Base-by-base conservation (phyloP, 2,797 vertebrate genomes). In the Intellagama lesueurii region DNA sequence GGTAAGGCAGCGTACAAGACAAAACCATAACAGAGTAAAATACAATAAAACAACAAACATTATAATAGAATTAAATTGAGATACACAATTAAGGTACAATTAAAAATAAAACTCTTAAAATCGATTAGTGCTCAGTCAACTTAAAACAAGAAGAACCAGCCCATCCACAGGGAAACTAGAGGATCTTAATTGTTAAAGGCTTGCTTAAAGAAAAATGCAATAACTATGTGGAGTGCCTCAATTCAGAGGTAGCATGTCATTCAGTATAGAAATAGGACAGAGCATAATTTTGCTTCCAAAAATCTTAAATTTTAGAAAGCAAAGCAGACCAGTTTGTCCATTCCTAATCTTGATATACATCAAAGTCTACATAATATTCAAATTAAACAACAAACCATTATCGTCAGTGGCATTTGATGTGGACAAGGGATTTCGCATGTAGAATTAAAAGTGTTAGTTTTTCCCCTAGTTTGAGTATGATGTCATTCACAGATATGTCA, bases 401-500 rank as follows among this genome's bases (percentile, higher is more conserved):
- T 56, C 78, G 56, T 32, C 81, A 66, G 14, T 47, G 24, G 75
- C 26, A 86, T 81, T 60, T 60, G 9, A 69, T 17, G 28, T 30
- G 26, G 26, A 19, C 69, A 22, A 52, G 1, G 70, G 87, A 79
- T 87, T 68, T 75, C 30, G 86, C 60, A 52, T 69, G 75, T 64
- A 49, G 72, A 7, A 28, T 7, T 19, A 3, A 90, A 56, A 0
- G 60, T 0, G 0, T 60, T 28, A 14, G 0, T 12, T 17, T 0
- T 28, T n/a, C 17, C 22, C 2, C 56, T 47, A 7, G 44, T 86
- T 80, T 79, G 81, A 91, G 81, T 79, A 0, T 76, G 75, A 81
- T 81, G 85, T 83, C 86, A 93, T 78, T 78, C 86, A 89, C 76
- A 84, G 88, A 70, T 90, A 84, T 0, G 2, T 4, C 3, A 0